A percentile compares a stretch with the other conserved stretches of the same genome.
Evolutionary conservation across 2,797 vertebrate genomes (phyloP).

Genomic region (Clarias platycephalus): DNA sequence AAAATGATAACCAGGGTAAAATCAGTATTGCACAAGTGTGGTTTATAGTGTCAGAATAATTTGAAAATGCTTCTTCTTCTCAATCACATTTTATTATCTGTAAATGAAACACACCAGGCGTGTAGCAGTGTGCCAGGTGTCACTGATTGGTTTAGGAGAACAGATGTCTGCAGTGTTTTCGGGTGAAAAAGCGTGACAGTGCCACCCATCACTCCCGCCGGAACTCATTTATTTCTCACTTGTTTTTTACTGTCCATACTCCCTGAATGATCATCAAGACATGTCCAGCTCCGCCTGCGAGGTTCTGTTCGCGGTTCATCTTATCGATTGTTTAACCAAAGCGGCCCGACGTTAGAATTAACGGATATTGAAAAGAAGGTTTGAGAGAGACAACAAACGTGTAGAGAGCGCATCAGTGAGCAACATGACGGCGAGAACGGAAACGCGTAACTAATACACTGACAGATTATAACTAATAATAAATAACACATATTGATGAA

Average conservation of each 20-base stretch:
- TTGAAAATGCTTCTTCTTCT: background rate
- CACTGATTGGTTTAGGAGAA: background rate
- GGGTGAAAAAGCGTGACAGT: background rate
- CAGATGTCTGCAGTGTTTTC: background rate
- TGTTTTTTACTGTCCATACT: background rate
- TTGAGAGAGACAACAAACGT: constrained; percentile 19
- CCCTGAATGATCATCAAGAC: background rate
- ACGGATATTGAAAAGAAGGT: constrained; percentile 6
- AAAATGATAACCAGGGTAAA: background rate
- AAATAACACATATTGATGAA: too few species aligned
- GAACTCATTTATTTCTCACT: background rate
- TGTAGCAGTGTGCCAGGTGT: background rate
- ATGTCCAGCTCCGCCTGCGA: background rate
- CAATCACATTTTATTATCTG: background rate
- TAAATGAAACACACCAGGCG: background rate
- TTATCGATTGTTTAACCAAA: constrained; percentile 2
- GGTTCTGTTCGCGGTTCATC: background rate
- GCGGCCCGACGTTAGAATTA: background rate
- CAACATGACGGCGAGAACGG: background rate
- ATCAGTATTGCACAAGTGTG: background rate
- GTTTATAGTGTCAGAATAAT: background rate
- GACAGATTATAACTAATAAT: background rate
- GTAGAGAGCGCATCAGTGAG: constrained; percentile 7
- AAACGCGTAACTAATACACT: background rate
- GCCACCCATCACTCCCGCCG: background rate